A percentile compares a stretch with the other conserved stretches of the same genome.
These are phyloP conservation scores for Sorex maritimensis DNA, from an alignment of 2,797 vertebrate genomes.

Conservation along the genomic window DNA sequence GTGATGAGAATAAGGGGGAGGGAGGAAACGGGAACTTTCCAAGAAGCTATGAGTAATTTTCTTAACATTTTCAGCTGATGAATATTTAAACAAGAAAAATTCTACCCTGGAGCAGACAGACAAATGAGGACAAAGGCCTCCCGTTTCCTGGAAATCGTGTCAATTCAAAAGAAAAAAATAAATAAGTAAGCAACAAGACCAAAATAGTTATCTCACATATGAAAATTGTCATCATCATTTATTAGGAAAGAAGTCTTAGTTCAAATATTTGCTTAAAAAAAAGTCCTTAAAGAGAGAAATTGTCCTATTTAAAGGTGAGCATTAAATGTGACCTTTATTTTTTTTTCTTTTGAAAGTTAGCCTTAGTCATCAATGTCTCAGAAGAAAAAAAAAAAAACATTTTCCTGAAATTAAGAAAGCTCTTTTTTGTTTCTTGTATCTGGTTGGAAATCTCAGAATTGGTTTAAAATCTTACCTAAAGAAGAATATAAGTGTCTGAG, in stretches of 20 bases:
- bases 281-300: conserved; percentile 30
- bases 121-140: conserved; percentile 49
- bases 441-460: conserved; percentile 52
- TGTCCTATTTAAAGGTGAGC: conserved; percentile 22
- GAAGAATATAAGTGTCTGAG: not conserved
- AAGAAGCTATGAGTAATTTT: conserved; percentile 88
- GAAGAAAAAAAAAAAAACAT: conserved; percentile 50
- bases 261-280: conserved; percentile 13
- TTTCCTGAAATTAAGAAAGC: not conserved
- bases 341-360: conserved; percentile 37
- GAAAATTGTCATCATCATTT: conserved; percentile 33
- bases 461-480: conserved; percentile 14
- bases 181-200: not conserved
- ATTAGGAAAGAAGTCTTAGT: conserved; percentile 55
- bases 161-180: conserved; percentile 68
- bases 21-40: conserved; percentile 78
- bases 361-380: conserved; percentile 64
- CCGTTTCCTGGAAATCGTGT: conserved; percentile 75
- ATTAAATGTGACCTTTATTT: conserved; percentile 43
- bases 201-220: conserved; percentile 16
- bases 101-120: conserved; percentile 33
- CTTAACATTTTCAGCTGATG: conserved; percentile 70
- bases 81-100: conserved; percentile 82
- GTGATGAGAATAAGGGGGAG: conserved; percentile 1
- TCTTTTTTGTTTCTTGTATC: conserved; percentile 32